These are phyloP conservation scores for Orientallactaga sibirica DNA, from an alignment of 2,797 vertebrate species.

Conservation along the genomic window DNA sequence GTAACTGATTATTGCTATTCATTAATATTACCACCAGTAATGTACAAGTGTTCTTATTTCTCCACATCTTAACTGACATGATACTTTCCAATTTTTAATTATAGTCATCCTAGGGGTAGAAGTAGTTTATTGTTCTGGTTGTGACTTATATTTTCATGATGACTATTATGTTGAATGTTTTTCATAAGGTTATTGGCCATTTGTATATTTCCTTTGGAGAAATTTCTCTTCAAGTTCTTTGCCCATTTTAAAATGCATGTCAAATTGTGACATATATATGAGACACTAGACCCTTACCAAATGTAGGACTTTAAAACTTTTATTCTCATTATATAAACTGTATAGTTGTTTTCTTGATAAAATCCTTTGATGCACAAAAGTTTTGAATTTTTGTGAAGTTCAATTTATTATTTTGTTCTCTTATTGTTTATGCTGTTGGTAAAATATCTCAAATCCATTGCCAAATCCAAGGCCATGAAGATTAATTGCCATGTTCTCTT, in stretches of 20 bases:
- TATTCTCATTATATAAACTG: neutral
- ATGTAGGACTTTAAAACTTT: slow-evolving; percentile 25
- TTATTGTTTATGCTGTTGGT: slow-evolving; percentile 1
- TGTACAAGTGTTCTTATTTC: neutral
- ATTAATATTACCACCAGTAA: neutral
- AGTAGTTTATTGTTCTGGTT: neutral
- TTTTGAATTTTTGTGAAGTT: slow-evolving; percentile 14
- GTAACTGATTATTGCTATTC: neutral
- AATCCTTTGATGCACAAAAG: slow-evolving; percentile 9
- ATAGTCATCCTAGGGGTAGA: neutral
- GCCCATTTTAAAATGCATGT: neutral
- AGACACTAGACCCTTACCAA: slow-evolving; percentile 1
- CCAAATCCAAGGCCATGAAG: slow-evolving; percentile 7
- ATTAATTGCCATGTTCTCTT: neutral
- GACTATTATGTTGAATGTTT: neutral
- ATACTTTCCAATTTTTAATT: neutral
- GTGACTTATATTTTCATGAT: slow-evolving; percentile 1
- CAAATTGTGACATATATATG: slow-evolving; percentile 17
- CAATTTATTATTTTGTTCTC: neutral
- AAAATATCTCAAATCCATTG: neutral
- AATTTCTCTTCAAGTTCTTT: slow-evolving; percentile 3
- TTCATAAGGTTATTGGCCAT: slow-evolving; percentile 8
- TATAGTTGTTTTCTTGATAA: slow-evolving; percentile 21
- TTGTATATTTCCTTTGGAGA: neutral
- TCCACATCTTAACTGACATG: neutral